phyloP scores from a whole-genome alignment of 2,797 vertebrate genomes.

The Brachymystax lenok region DNA sequence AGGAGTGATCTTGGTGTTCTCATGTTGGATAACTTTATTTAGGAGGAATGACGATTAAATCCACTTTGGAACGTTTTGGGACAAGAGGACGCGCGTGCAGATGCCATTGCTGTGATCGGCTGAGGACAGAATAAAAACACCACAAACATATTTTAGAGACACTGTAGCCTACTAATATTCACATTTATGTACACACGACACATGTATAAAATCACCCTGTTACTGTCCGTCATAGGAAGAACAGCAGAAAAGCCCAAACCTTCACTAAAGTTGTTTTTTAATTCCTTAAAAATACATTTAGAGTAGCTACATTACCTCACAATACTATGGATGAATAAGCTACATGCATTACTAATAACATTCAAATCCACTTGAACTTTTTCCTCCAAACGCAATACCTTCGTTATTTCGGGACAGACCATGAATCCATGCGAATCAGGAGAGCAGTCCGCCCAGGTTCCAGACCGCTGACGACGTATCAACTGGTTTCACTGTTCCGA shows the following conservation, averaged over 20 bases:
- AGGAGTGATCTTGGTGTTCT: conserved; percentile 66
- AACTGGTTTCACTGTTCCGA: conserved; percentile 17
- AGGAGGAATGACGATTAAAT: conserved; percentile 62
- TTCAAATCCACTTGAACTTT: conserved; percentile 40
- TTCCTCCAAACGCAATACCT: conserved; percentile 40
- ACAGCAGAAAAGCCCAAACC: too few species aligned
- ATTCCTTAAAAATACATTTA: neutral
- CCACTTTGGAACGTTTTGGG: conserved; percentile 63
- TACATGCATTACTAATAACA: neutral
- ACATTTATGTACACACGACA: too few species aligned
- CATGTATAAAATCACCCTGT: too few species aligned
- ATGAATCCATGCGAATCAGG: conserved; percentile 32
- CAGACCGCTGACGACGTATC: conserved; percentile 23
- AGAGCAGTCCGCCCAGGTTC: conserved; percentile 47
- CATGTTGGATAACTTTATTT: conserved; percentile 71
- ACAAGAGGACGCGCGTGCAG: conserved; percentile 49
- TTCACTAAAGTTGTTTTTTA: too few species aligned
- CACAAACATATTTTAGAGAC: neutral
- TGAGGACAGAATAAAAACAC: conserved; percentile 34
- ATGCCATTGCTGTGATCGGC: conserved; percentile 65
- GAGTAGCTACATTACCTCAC: neutral
- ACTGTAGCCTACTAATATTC: neutral
- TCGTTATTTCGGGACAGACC: conserved; percentile 25
- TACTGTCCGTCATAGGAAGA: too few species aligned
- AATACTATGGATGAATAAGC: neutral